Conservation (phyloP, 2,888 invertebrate genomes). For the Tridacna gigas region DNA sequence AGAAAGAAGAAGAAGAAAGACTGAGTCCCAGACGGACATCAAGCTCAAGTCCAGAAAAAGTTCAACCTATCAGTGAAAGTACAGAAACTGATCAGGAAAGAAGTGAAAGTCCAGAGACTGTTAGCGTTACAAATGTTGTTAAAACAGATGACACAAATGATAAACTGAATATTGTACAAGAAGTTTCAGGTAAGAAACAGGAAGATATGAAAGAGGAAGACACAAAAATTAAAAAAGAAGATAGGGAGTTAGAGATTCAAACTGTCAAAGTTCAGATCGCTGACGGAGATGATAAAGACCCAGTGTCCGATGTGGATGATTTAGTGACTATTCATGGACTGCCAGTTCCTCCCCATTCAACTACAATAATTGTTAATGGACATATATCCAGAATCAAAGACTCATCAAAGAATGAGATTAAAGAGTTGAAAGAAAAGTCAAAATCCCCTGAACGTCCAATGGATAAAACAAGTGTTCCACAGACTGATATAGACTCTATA, state of each 20-base stretch:
- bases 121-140: constrained; percentile 26
- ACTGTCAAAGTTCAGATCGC: constrained; percentile 73
- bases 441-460: constrained; percentile 45
- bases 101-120: constrained; percentile 18
- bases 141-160: constrained; percentile 29
- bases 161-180: constrained; percentile 14
- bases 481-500: constrained; percentile 80
- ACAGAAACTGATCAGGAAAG: constrained; percentile 11
- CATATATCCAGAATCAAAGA: constrained; percentile 69
- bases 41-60: constrained; percentile 32
- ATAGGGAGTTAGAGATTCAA: constrained; percentile 70
- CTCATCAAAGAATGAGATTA: constrained; percentile 33
- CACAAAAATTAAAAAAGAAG: constrained; percentile 19
- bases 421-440: constrained; percentile 31
- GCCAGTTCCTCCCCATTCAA: constrained; percentile 68
- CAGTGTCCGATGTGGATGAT: constrained; percentile 58
- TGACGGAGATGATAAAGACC: constrained; percentile 60
- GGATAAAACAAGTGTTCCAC: constrained; percentile 69
- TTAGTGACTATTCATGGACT: constrained; percentile 75
- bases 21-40: constrained; percentile 27
- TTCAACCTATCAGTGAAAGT: constrained; percentile 11
- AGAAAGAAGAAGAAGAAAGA: constrained; percentile 31
- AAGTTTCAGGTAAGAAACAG: background rate
- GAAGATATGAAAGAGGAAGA: constrained; percentile 23
- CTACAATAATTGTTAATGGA: constrained; percentile 75